These are phyloP conservation scores for Volucella bombylans DNA, from an alignment of 2,888 invertebrate species.

Conservation along the genomic window DNA sequence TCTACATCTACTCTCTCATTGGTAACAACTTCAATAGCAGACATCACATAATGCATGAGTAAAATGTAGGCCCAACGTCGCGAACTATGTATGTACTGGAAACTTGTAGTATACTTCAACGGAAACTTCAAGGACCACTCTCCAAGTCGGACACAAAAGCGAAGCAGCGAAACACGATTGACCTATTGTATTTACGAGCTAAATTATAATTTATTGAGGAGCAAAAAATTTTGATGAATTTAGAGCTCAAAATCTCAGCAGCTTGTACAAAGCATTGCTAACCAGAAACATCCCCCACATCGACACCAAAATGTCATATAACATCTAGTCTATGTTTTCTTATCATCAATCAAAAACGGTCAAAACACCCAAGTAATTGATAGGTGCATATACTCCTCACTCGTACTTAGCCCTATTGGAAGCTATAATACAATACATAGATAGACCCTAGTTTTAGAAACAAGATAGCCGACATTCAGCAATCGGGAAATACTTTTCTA, in stretches of 20 bases:
- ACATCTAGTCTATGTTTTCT: background rate
- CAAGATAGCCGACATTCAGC: slow-evolving; percentile 4
- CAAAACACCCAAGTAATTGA: slow-evolving; percentile 5
- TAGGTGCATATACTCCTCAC: slow-evolving; percentile 25
- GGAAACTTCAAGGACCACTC: no score
- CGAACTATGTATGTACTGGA: no score
- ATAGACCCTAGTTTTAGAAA: slow-evolving; percentile 33
- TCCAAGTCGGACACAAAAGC: no score
- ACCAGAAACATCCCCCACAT: background rate
- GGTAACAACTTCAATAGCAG: no score
- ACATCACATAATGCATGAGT: background rate
- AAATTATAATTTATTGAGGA: background rate
- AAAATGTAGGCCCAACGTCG: no score
- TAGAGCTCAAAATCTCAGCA: background rate
- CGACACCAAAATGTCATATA: slow-evolving; percentile 4
- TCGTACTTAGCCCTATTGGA: slow-evolving; percentile 2
- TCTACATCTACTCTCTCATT: no score
- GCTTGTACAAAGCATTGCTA: slow-evolving; percentile 17
- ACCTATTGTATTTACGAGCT: no score
- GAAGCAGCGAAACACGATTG: no score
- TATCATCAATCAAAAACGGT: slow-evolving; percentile 20
- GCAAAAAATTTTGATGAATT: background rate
- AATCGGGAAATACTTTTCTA: slow-evolving; percentile 1
- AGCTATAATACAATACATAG: background rate
- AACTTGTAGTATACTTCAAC: no score